A percentile compares a stretch with the other conserved stretches of the same genome.
phyloP scores from a whole-genome alignment of 2,113 vertebrate genomes.

The Alouatta palliata region DNA sequence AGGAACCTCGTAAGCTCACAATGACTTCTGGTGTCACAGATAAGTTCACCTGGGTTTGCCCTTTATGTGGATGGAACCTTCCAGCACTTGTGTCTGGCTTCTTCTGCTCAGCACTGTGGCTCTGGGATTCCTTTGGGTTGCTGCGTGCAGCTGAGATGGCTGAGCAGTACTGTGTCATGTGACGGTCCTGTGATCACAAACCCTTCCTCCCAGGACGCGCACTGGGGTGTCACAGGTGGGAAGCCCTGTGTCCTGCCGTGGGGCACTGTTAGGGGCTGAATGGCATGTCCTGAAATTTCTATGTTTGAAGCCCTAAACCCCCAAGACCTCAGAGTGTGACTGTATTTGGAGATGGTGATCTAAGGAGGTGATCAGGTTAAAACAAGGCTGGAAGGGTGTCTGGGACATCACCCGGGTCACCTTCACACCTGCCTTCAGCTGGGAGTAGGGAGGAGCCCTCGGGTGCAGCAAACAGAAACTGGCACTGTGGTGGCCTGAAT shows the following conservation, averaged over 20 bases:
- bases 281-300: neutral
- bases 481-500: neutral
- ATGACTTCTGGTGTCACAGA: neutral
- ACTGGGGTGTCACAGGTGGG: neutral
- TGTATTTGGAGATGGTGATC: neutral
- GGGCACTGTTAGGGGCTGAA: neutral
- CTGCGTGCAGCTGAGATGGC: neutral
- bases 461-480: neutral
- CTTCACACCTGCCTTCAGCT: no score
- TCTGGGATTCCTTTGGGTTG: neutral
- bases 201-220: neutral
- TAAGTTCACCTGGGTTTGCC: neutral
- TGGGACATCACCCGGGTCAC: no score
- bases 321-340: neutral
- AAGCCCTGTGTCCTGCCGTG: rapidly evolving
- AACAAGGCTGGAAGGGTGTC: neutral
- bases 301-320: neutral
- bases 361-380: neutral
- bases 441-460: neutral
- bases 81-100: neutral
- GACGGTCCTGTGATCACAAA: neutral
- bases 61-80: neutral
- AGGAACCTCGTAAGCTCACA: neutral
- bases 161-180: neutral
- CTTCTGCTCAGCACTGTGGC: neutral